These are phyloP conservation scores for Hydrozoanthus gracilis DNA, from an alignment of 92 coral and sea anemone species.

Conservation along the genomic window DNA sequence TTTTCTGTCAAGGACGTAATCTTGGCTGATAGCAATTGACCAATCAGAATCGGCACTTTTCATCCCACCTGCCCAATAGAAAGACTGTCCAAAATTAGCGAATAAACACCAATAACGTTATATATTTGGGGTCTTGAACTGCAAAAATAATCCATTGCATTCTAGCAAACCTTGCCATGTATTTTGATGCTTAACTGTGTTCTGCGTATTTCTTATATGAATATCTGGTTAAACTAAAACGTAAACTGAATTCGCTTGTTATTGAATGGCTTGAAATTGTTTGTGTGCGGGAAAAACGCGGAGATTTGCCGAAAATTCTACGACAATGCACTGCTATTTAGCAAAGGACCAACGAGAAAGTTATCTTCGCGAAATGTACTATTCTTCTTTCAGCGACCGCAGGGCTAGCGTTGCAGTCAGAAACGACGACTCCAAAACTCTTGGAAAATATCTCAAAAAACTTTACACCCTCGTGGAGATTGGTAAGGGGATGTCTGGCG, in stretches of 20 bases:
- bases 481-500: conserved; percentile 77
- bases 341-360: conserved; percentile 90
- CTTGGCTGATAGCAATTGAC: conserved; percentile 23
- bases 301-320: not conserved
- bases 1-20: conserved; percentile 41
- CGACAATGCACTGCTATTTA: conserved; percentile 75
- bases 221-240: too few relatives aligned
- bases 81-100: conserved; percentile 7
- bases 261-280: not conserved
- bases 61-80: conserved; percentile 19
- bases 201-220: too few relatives aligned
- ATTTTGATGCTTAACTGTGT: not conserved
- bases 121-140: not conserved
- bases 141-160: not conserved
- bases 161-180: conserved; percentile 12
- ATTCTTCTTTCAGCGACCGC: conserved; percentile 86
- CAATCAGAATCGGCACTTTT: not conserved
- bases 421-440: conserved; percentile 67
- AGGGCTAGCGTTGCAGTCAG: conserved; percentile 73
- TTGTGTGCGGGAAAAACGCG: not conserved
- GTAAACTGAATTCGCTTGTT: not conserved
- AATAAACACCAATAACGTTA: conserved; percentile 35
- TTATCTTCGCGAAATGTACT: conserved; percentile 84
- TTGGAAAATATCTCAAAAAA: conserved; percentile 69
- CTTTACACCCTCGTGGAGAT: conserved; percentile 72